A percentile compares a stretch with the other conserved stretches of the same genome.
Conservation (phyloP, 2,888 invertebrate genomes). For the Pandemis cinnamomeana region DNA sequence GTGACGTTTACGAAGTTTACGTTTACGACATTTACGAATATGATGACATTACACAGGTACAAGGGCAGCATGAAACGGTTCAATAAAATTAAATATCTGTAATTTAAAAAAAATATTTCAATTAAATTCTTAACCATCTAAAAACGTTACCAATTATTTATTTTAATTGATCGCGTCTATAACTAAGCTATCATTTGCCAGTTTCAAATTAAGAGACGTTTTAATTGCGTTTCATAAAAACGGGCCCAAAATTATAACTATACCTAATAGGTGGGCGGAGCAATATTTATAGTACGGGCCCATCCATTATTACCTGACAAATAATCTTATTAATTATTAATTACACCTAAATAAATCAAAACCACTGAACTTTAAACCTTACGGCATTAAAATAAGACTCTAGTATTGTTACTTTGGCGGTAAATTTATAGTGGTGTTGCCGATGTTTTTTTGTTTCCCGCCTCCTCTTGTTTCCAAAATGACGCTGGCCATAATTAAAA, state of each 20-base stretch:
- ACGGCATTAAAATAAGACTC: neutral
- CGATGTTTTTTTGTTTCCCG: slow-evolving; percentile 46
- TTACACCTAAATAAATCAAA: slow-evolving; percentile 33
- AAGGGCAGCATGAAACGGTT: no score
- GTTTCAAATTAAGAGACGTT: slow-evolving; percentile 23
- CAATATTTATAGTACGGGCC: slow-evolving; percentile 55
- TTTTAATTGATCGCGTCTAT: neutral
- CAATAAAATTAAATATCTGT: neutral
- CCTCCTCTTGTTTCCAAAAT: slow-evolving; percentile 52
- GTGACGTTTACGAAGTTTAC: no score
- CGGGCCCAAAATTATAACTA: slow-evolving; percentile 47
- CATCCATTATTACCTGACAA: slow-evolving; percentile 70
- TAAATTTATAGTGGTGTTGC: slow-evolving; percentile 32
- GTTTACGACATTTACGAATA: no score
- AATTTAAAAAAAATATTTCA: neutral
- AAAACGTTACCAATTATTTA: neutral
- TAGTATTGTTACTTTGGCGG: neutral
- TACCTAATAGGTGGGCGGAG: slow-evolving; percentile 58
- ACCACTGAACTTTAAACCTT: slow-evolving; percentile 35
- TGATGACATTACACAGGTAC: no score
- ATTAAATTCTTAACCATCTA: neutral
- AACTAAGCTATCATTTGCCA: slow-evolving; percentile 18
- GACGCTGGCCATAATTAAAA: slow-evolving; percentile 75
- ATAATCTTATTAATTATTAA: slow-evolving; percentile 64
- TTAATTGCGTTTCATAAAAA: slow-evolving; percentile 46